phyloP scores from a whole-genome alignment of 2,888 invertebrate genomes.

The Mylabris sibirica region DNA sequence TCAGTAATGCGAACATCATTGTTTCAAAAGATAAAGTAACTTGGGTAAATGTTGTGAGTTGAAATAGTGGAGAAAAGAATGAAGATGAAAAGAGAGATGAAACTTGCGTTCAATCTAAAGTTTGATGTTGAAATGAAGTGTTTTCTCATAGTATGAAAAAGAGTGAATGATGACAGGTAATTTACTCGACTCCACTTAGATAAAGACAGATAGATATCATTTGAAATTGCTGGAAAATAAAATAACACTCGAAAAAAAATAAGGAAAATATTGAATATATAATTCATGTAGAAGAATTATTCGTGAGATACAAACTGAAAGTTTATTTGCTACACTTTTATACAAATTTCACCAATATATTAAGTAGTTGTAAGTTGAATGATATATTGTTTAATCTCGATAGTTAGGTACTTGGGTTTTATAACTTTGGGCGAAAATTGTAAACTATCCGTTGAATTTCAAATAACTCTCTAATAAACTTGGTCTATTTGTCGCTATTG shows the following conservation, averaged over 20 bases:
- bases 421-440: neutral
- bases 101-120: conserved; percentile 53
- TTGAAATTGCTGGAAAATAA: neutral
- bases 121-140: conserved; percentile 55
- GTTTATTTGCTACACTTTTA: neutral
- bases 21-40: conserved; percentile 47
- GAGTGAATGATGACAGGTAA: conserved; percentile 52
- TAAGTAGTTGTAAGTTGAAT: neutral
- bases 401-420: neutral
- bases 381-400: conserved; percentile 9
- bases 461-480: conserved; percentile 4
- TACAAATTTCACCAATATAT: conserved; percentile 17
- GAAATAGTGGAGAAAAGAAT: conserved; percentile 41
- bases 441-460: conserved; percentile 11
- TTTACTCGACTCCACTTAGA: conserved; percentile 44
- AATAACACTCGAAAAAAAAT: neutral
- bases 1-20: conserved; percentile 48
- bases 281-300: neutral
- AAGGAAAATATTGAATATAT: neutral
- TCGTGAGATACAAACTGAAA: neutral
- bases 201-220: conserved; percentile 32
- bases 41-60: conserved; percentile 43
- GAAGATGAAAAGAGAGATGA: conserved; percentile 37
- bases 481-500: neutral
- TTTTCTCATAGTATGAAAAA: conserved; percentile 48